Percentiles rank a stretch among this genome's conserved stretches.
phyloP scores from a whole-genome alignment of 2,888 invertebrate species.

The Drosophila robusta region DNA sequence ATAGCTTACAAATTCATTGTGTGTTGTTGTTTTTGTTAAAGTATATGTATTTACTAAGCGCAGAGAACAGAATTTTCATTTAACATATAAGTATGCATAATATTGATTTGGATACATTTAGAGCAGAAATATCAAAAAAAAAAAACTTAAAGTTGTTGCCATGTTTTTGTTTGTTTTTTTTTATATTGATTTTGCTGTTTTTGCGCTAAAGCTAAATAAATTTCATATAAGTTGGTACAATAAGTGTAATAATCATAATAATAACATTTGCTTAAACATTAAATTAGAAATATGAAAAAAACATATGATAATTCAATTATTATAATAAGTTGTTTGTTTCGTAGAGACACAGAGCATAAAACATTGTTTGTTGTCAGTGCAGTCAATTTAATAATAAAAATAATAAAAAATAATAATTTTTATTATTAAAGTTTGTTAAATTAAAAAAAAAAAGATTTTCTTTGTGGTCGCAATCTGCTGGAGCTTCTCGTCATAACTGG shows the following conservation, averaged over 20 bases:
- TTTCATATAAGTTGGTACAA: conserved; percentile 77
- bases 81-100: conserved; percentile 34
- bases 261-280: conserved; percentile 72
- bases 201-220: conserved; percentile 78
- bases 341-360: conserved; percentile 65
- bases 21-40: conserved; percentile 44
- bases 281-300: conserved; percentile 58
- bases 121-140: conserved; percentile 47
- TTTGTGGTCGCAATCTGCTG: conserved; percentile 13
- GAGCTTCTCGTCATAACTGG: neutral
- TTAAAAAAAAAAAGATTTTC: neutral
- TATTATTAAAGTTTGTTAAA: conserved; percentile 5
- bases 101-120: conserved; percentile 53
- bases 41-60: conserved; percentile 30
- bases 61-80: conserved; percentile 35
- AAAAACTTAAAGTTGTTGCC: conserved; percentile 65
- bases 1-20: conserved; percentile 83
- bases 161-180: conserved; percentile 54
- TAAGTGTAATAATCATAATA: conserved; percentile 65
- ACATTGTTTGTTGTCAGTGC: conserved; percentile 42
- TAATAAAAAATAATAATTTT: conserved; percentile 9
- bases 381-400: conserved; percentile 29
- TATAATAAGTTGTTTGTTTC: conserved; percentile 47
- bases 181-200: conserved; percentile 54
- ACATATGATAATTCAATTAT: conserved; percentile 43